phyloP scores from a whole-genome alignment of 2,797 vertebrate genomes.

The Falco cherrug region DNA sequence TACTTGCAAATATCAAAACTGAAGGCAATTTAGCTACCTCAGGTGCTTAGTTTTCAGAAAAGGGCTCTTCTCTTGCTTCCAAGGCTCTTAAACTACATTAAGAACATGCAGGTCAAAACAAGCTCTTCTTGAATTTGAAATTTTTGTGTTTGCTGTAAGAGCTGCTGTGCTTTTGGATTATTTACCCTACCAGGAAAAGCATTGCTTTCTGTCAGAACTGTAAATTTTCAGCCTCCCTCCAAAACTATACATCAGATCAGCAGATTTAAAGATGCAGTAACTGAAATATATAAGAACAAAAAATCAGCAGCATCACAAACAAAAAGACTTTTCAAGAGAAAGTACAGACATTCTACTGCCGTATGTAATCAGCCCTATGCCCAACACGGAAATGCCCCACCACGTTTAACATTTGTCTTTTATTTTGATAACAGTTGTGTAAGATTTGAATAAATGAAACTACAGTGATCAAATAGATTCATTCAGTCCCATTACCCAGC shows the following conservation, averaged over 20 bases:
- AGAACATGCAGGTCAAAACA: not conserved
- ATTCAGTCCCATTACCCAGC: not conserved
- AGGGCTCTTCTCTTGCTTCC: not conserved
- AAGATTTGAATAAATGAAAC: too few relatives aligned
- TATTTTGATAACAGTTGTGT: too few relatives aligned
- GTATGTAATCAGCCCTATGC: not conserved
- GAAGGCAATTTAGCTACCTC: not conserved
- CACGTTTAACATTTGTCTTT: not conserved
- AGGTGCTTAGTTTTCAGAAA: not conserved
- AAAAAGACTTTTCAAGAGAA: not conserved
- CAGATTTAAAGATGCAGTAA: not conserved
- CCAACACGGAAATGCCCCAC: not conserved
- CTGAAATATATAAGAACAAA: not conserved
- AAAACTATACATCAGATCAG: not conserved
- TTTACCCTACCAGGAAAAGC: not conserved
- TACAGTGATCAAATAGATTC: too few relatives aligned
- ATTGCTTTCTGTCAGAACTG: not conserved
- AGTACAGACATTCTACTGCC: not conserved
- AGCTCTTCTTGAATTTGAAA: not conserved
- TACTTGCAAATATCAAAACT: not conserved
- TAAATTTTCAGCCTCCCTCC: not conserved
- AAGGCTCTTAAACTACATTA: not conserved
- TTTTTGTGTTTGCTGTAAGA: not conserved
- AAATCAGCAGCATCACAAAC: accelerated
- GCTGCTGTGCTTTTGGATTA: not conserved